A percentile compares a stretch with the other conserved stretches of the same genome.
phyloP scores from a whole-genome alignment of 2,797 vertebrate species.

The Novumbra hubbsi region DNA sequence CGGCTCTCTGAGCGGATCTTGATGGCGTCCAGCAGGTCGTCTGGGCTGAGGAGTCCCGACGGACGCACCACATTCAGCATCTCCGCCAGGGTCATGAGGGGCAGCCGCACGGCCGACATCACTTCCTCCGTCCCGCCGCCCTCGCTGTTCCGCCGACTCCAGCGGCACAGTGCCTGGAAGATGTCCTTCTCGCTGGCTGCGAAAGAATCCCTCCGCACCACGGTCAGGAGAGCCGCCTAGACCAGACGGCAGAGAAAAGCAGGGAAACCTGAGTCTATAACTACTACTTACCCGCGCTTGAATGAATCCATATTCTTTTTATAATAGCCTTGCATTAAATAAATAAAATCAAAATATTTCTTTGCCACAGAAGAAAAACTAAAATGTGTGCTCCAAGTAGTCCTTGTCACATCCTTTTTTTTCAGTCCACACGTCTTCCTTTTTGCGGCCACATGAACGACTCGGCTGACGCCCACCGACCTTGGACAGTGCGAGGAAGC shows the following conservation, averaged over 20 bases:
- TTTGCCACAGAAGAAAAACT: neutral
- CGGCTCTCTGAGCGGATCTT: slow-evolving; percentile 95
- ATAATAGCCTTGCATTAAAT: too few species aligned
- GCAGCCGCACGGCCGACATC: slow-evolving; percentile 91
- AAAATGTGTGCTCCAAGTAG: neutral
- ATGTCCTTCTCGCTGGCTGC: slow-evolving; percentile 95
- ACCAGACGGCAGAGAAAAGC: slow-evolving; percentile 10
- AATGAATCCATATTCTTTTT: neutral
- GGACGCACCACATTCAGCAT: slow-evolving; percentile 94
- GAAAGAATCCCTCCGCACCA: slow-evolving; percentile 91
- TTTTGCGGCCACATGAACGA: neutral
- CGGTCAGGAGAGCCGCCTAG: slow-evolving; percentile 86
- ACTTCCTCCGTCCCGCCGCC: slow-evolving; percentile 80
- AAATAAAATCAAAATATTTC: too few species aligned
- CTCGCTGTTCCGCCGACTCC: slow-evolving; percentile 90
- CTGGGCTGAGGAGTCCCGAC: slow-evolving; percentile 88
- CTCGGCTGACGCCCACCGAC: slow-evolving; percentile 57
- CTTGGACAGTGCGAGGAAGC: slow-evolving; percentile 92
- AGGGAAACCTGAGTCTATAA: neutral
- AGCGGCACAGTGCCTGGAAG: slow-evolving; percentile 91
- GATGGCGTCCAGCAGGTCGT: slow-evolving; percentile 95
- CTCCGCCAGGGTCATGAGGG: slow-evolving; percentile 95
- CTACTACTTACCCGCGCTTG: neutral
- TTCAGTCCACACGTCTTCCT: neutral
- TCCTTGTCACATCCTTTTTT: neutral